Percentiles rank a stretch among this genome's conserved stretches.
Conservation (phyloP, 2,113 vertebrate genomes). For the Pelecanus crispus region DNA sequence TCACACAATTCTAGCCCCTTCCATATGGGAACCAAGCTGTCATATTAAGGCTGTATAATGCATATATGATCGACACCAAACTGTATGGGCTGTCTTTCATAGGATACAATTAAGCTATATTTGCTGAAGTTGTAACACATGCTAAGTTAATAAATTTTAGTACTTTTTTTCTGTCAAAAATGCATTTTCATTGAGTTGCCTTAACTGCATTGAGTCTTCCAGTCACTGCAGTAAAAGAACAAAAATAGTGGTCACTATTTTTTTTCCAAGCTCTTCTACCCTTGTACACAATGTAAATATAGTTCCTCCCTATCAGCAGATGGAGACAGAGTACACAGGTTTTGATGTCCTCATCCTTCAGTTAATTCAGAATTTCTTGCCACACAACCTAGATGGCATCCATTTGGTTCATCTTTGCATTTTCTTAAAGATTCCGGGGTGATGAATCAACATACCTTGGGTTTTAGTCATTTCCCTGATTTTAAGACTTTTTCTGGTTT, state of each 20-base stretch:
- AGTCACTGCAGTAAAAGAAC: not conserved
- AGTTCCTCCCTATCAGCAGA: slow-evolving; percentile 50
- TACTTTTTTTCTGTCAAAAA: not conserved
- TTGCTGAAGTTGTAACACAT: not conserved
- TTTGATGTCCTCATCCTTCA: slow-evolving; percentile 5
- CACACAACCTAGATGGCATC: not conserved
- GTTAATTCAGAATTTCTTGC: not conserved
- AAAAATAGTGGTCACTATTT: not conserved
- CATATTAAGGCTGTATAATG: not conserved
- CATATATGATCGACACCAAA: not conserved
- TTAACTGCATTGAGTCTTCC: not conserved
- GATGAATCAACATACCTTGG: not conserved
- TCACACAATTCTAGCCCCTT: not conserved
- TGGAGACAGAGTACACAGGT: slow-evolving; percentile 58
- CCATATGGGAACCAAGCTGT: not conserved
- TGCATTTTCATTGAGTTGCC: not conserved
- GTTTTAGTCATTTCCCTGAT: not conserved
- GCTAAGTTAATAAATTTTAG: not conserved
- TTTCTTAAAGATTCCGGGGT: not conserved
- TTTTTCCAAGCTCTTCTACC: not conserved
- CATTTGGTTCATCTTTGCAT: not conserved
- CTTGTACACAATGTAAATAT: not conserved
- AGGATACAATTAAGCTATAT: not conserved
- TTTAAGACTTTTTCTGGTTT: not conserved
- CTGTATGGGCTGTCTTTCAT: not conserved